These are phyloP conservation scores for Poecilia velifera DNA, from an alignment of 2,797 vertebrate genomes.

Conservation along the genomic window DNA sequence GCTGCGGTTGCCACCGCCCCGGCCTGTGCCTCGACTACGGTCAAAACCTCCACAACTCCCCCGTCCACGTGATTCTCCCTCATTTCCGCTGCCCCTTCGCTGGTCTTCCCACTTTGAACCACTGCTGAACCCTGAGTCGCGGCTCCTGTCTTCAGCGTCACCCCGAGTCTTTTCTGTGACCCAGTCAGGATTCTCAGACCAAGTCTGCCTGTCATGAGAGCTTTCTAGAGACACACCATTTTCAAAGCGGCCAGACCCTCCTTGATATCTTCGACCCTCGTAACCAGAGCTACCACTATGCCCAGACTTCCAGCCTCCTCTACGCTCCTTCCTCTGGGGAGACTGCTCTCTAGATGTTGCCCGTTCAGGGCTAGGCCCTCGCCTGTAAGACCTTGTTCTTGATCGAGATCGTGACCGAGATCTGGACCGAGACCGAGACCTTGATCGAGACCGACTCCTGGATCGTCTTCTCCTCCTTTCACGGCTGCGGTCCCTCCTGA, in stretches of 20 bases:
- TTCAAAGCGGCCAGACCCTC: conserved; percentile 77
- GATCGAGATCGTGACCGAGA: conserved; percentile 79
- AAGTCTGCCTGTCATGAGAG: conserved; percentile 80
- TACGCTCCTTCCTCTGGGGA: conserved; percentile 87
- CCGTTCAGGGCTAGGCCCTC: conserved; percentile 68
- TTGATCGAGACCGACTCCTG: conserved; percentile 87
- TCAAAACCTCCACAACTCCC: conserved; percentile 78
- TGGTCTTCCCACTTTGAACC: conserved; percentile 68
- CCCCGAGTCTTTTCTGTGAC: conserved; percentile 87
- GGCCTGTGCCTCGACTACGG: conserved; percentile 81
- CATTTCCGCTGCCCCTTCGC: conserved; percentile 39
- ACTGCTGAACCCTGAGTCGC: conserved; percentile 32
- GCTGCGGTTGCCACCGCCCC: conserved; percentile 77
- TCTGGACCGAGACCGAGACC: conserved; percentile 60
- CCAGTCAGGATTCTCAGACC: conserved; percentile 90
- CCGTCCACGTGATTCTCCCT: conserved; percentile 83
- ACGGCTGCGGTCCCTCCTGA: conserved; percentile 74
- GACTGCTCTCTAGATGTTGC: conserved; percentile 80
- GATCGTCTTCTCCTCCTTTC: conserved; percentile 85
- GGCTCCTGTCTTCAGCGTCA: conserved; percentile 66
- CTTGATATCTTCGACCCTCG: conserved; percentile 81
- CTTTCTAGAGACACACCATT: conserved; percentile 76
- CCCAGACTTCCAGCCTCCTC: conserved; percentile 85
- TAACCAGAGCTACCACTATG: conserved; percentile 74
- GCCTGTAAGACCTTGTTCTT: conserved; percentile 78